Evolutionary conservation across 2,113 vertebrate genomes (phyloP).

Genomic region (Andinoacara biseriatus): DNA sequence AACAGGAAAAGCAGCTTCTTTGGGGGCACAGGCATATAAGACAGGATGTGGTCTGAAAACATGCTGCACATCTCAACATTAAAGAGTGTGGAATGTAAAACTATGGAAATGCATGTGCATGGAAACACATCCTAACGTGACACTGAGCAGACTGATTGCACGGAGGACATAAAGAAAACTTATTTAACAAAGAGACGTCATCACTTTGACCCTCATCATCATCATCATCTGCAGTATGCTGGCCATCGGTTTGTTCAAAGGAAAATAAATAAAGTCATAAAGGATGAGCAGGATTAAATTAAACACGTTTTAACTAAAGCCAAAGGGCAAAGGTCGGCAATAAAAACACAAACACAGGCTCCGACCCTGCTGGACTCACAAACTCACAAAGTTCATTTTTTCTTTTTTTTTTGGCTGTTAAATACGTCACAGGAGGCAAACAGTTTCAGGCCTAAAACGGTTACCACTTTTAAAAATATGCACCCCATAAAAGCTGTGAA

Average conservation of each 20-base stretch:
- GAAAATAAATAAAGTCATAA: not conserved
- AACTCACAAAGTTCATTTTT: not conserved
- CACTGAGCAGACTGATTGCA: not conserved
- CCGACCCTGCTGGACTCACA: accelerated
- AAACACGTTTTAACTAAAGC: not conserved
- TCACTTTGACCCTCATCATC: not conserved
- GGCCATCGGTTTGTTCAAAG: not conserved
- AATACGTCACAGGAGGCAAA: not conserved
- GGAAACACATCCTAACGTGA: accelerated
- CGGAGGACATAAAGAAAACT: not conserved
- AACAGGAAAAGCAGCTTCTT: not conserved
- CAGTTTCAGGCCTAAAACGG: not conserved
- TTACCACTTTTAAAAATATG: accelerated
- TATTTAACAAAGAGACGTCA: not conserved
- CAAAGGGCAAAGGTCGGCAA: not conserved
- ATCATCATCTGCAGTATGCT: not conserved
- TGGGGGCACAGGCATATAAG: not conserved
- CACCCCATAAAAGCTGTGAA: not conserved
- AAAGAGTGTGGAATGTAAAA: not conserved
- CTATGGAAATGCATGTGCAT: accelerated
- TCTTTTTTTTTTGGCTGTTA: not conserved
- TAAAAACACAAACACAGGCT: accelerated
- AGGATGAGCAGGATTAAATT: not conserved
- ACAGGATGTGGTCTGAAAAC: not conserved
- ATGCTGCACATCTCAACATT: not conserved